A percentile compares a stretch with the other conserved stretches of the same genome.
These are phyloP conservation scores for Sebastes kiyomatsui DNA, from an alignment of 2,797 vertebrate species.

Conservation along the genomic window DNA sequence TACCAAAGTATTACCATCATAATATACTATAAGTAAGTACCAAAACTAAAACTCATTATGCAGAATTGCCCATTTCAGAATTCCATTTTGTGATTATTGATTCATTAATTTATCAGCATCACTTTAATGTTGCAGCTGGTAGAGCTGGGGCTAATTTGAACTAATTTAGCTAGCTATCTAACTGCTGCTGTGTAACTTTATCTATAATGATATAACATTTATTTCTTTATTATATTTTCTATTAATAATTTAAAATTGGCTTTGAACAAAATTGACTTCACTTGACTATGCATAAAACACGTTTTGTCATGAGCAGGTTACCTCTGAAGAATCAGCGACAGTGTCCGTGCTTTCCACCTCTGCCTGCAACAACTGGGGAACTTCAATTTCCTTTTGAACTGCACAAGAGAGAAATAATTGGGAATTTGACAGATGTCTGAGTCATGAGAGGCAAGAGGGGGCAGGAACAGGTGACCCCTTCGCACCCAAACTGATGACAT, in stretches of 20 bases:
- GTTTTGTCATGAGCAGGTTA: slow-evolving; percentile 2
- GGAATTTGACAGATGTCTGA: slow-evolving; percentile 74
- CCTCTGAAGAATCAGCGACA: slow-evolving; percentile 25
- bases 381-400: slow-evolving; percentile 69
- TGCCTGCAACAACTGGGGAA: slow-evolving; percentile 24
- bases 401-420: slow-evolving; percentile 68
- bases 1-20: background rate
- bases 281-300: background rate
- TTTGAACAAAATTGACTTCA: background rate
- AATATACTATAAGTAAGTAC: background rate
- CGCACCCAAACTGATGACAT: slow-evolving; percentile 68
- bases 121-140: background rate
- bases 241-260: background rate
- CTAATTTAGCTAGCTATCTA: background rate
- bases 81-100: background rate
- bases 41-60: background rate
- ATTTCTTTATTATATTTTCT: background rate
- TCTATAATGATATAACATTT: background rate
- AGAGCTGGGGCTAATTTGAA: background rate
- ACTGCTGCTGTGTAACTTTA: background rate
- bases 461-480: slow-evolving; percentile 66
- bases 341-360: slow-evolving; percentile 28
- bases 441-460: slow-evolving; percentile 56
- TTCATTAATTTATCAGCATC: background rate
- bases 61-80: background rate